phyloP scores from a whole-genome alignment of 2,888 invertebrate species.

The Ophonus ardosiacus region DNA sequence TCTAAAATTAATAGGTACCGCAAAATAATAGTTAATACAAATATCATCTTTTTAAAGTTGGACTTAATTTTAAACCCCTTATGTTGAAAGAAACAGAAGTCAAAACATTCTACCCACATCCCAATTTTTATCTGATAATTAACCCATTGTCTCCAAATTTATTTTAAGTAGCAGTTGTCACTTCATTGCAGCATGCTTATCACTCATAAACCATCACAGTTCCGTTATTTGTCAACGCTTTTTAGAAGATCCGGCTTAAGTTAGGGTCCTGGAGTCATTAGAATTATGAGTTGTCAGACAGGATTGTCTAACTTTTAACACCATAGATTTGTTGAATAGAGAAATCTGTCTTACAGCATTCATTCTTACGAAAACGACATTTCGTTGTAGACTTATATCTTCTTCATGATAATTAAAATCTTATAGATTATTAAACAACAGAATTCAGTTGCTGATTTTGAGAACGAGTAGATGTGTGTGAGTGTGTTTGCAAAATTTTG shows the following conservation, averaged over 20 bases:
- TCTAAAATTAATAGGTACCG: too few species aligned
- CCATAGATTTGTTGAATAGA: constrained; percentile 9
- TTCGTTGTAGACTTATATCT: too few species aligned
- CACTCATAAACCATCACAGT: background rate
- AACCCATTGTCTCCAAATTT: background rate
- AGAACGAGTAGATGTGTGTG: too few species aligned
- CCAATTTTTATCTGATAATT: background rate
- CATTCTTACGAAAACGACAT: too few species aligned
- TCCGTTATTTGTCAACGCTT: constrained; percentile 5
- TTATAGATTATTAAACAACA: too few species aligned
- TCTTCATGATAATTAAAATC: too few species aligned
- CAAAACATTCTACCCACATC: background rate
- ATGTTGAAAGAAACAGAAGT: background rate
- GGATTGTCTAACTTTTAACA: background rate
- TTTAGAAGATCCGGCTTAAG: background rate
- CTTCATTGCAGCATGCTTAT: background rate
- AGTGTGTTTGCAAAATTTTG: too few species aligned
- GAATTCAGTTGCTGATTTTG: too few species aligned
- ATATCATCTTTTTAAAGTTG: background rate
- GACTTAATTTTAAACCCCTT: background rate
- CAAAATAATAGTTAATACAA: too few species aligned
- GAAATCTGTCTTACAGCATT: too few species aligned
- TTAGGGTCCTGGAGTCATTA: background rate
- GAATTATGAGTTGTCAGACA: constrained; percentile 9
- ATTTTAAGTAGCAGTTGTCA: background rate